These are phyloP conservation scores for Pholis gunnellus DNA, from an alignment of 2,113 vertebrate species.

Conservation along the genomic window DNA sequence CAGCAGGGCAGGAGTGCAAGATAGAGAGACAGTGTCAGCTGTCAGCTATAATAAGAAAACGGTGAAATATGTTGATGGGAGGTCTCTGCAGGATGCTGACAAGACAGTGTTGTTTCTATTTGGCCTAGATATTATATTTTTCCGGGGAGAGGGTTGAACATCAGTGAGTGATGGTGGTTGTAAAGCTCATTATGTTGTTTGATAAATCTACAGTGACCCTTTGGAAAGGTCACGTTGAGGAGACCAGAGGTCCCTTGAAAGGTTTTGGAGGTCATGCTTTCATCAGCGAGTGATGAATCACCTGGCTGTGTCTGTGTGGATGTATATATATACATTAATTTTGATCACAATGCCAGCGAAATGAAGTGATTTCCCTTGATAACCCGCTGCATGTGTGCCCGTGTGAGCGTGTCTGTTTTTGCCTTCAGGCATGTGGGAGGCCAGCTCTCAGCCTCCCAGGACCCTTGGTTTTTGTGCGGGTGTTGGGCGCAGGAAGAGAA, in stretches of 20 bases:
- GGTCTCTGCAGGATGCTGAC: slow-evolving; percentile 43
- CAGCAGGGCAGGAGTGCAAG: slow-evolving; percentile 25
- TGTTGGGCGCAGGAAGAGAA: background rate
- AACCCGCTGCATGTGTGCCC: slow-evolving; percentile 1
- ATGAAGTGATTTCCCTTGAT: slow-evolving; percentile 60
- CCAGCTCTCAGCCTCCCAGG: slow-evolving; percentile 27
- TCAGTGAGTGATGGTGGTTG: slow-evolving; percentile 59
- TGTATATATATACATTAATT: background rate
- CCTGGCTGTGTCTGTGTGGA: slow-evolving; percentile 26
- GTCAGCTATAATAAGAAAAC: slow-evolving; percentile 55
- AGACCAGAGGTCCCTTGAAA: slow-evolving; percentile 57
- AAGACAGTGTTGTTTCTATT: slow-evolving; percentile 50
- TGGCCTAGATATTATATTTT: slow-evolving; percentile 39
- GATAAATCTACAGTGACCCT: slow-evolving; percentile 70
- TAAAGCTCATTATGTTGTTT: slow-evolving; percentile 75
- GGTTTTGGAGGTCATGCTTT: slow-evolving; percentile 49
- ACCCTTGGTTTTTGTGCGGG: slow-evolving; percentile 21
- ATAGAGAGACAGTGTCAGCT: slow-evolving; percentile 55
- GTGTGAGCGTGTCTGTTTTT: slow-evolving; percentile 6
- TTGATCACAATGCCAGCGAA: no score
- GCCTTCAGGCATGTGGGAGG: slow-evolving; percentile 53
- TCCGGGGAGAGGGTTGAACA: slow-evolving; percentile 27
- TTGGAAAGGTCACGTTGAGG: slow-evolving; percentile 49
- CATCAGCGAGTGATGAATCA: slow-evolving; percentile 65
- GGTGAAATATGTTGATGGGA: slow-evolving; percentile 50